phyloP scores from a whole-genome alignment of 2,888 invertebrate genomes.

The Notodonta ziczac region DNA sequence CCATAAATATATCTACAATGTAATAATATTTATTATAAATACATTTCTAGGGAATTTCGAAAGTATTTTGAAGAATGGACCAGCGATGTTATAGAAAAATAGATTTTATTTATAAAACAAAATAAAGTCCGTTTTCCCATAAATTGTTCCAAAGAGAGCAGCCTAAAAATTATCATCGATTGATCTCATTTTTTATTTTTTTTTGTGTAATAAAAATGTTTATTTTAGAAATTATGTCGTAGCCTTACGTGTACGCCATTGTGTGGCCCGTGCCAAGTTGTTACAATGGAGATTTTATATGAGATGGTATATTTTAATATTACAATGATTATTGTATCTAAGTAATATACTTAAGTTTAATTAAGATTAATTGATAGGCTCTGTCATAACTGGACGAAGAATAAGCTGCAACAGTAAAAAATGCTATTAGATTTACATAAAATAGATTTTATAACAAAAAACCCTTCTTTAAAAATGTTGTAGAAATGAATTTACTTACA shows the following conservation, averaged over 20 bases:
- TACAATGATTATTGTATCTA: slow-evolving; percentile 51
- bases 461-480: no score
- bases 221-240: slow-evolving; percentile 65
- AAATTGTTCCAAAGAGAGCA: slow-evolving; percentile 84
- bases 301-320: slow-evolving; percentile 68
- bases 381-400: slow-evolving; percentile 38
- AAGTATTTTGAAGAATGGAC: slow-evolving; percentile 54
- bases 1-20: slow-evolving; percentile 37
- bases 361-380: slow-evolving; percentile 51
- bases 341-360: slow-evolving; percentile 48
- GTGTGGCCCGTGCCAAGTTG: slow-evolving; percentile 74
- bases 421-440: background rate
- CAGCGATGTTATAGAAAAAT: slow-evolving; percentile 53
- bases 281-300: slow-evolving; percentile 66
- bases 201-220: slow-evolving; percentile 74
- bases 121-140: slow-evolving; percentile 61
- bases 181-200: slow-evolving; percentile 82
- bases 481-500: no score
- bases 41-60: slow-evolving; percentile 32
- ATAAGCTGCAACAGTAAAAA: slow-evolving; percentile 17
- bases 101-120: slow-evolving; percentile 45
- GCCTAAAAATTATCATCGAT: slow-evolving; percentile 82
- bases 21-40: slow-evolving; percentile 23
- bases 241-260: slow-evolving; percentile 50
- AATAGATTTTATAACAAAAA: no score